Conservation (phyloP, 2,888 invertebrate genomes). For the Kuschelorhynchus macadamiae region DNA sequence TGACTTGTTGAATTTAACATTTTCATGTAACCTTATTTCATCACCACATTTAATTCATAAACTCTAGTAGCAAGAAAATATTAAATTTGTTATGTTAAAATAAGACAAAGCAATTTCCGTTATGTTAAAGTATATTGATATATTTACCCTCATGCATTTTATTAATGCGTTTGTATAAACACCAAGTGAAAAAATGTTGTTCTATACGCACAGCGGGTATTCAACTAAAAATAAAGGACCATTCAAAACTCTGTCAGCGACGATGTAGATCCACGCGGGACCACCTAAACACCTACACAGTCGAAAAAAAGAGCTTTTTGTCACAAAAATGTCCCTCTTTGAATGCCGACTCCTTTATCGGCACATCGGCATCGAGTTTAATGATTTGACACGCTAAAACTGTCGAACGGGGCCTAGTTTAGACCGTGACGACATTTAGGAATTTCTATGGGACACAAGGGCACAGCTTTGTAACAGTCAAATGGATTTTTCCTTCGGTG, state of each 20-base stretch:
- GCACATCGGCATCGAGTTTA: conserved; percentile 31
- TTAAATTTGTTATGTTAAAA: too few relatives aligned
- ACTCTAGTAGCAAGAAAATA: too few relatives aligned
- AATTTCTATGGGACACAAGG: conserved; percentile 36
- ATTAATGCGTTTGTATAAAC: too few relatives aligned
- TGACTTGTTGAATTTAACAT: too few relatives aligned
- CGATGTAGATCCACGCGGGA: conserved; percentile 22
- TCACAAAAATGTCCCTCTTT: conserved; percentile 23
- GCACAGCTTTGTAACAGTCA: conserved; percentile 24
- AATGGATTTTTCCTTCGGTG: conserved; percentile 31
- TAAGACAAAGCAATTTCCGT: too few relatives aligned
- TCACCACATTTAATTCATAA: too few relatives aligned
- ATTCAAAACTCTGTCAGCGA: background rate
- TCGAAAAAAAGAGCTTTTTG: conserved; percentile 21
- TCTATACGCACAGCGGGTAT: too few relatives aligned
- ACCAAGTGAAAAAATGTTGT: too few relatives aligned
- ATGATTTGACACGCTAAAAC: conserved; percentile 40
- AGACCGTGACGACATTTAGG: conserved; percentile 35
- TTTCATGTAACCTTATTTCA: too few relatives aligned
- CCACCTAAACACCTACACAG: conserved; percentile 24
- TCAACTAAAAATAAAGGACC: too few relatives aligned
- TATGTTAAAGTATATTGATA: too few relatives aligned
- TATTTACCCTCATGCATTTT: too few relatives aligned
- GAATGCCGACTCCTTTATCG: conserved; percentile 34
- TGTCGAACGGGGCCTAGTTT: conserved; percentile 35